phyloP scores from a whole-genome alignment of 2,113 vertebrate species.

The Gopherus flavomarginatus region DNA sequence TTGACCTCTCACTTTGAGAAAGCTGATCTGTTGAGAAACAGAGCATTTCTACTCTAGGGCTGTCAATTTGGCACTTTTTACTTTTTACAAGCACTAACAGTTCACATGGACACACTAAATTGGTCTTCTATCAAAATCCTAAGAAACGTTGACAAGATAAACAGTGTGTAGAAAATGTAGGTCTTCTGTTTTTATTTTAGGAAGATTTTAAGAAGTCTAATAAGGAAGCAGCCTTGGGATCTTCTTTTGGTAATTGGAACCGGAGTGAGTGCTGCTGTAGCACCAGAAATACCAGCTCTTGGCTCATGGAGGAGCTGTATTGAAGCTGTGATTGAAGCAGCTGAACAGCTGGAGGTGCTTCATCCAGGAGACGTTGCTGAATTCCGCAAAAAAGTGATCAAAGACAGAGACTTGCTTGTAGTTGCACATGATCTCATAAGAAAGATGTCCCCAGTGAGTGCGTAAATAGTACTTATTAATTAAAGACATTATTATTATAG shows the following conservation, averaged over 20 bases:
- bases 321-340: constrained; percentile 75
- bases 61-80: neutral
- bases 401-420: constrained; percentile 79
- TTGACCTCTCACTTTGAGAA: neutral
- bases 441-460: constrained; percentile 83
- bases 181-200: constrained; percentile 40
- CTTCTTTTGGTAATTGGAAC: constrained; percentile 80
- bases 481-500: neutral
- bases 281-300: constrained; percentile 72
- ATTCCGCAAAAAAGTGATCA: constrained; percentile 73
- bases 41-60: neutral
- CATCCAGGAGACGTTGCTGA: constrained; percentile 73
- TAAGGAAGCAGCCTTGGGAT: constrained; percentile 75
- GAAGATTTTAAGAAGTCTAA: constrained; percentile 79
- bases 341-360: constrained; percentile 79
- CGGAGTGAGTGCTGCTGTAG: constrained; percentile 75
- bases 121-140: neutral
- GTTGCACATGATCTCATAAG: constrained; percentile 82
- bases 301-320: constrained; percentile 81
- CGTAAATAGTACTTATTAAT: rapidly evolving
- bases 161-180: rapidly evolving
- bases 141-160: neutral
- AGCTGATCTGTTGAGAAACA: neutral
- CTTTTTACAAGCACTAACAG: neutral
- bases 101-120: neutral